Conservation (phyloP, 1,140 invertebrate species). For the Drosophila lacertosa region DNA sequence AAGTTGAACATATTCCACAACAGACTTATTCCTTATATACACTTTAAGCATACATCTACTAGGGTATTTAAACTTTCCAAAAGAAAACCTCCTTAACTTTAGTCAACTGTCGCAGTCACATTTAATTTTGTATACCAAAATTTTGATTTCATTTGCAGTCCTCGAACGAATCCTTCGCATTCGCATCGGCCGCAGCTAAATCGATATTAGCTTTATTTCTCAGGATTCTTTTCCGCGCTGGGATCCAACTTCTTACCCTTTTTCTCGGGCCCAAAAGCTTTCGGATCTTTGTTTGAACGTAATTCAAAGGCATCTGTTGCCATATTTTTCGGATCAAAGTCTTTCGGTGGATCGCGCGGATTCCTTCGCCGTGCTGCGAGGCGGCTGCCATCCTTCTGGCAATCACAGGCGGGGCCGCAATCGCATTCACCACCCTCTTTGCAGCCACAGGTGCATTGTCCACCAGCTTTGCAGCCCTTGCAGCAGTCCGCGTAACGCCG, state of each 20-base stretch:
- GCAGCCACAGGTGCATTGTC: background rate
- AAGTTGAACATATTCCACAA: no score
- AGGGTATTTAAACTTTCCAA: no score
- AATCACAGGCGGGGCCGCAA: slow-evolving; percentile 1
- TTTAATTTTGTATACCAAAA: background rate
- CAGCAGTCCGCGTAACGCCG: background rate
- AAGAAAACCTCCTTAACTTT: no score
- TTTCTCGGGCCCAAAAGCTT: background rate
- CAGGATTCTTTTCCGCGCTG: slow-evolving; percentile 50
- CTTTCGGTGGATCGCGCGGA: slow-evolving; percentile 5
- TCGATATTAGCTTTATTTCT: slow-evolving; percentile 48
- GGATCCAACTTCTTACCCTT: slow-evolving; percentile 40
- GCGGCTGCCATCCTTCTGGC: background rate
- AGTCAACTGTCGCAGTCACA: no score
- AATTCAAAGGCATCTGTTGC: slow-evolving; percentile 2
- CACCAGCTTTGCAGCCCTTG: no score
- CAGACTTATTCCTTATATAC: no score
- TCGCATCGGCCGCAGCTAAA: slow-evolving; percentile 4
- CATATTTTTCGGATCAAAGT: slow-evolving; percentile 1
- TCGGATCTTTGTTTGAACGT: slow-evolving; percentile 5
- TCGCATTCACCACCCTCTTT: background rate
- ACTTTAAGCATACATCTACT: no score
- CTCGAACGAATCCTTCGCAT: background rate
- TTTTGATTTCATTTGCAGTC: background rate
- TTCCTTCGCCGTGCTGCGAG: slow-evolving; percentile 1